phyloP scores from a whole-genome alignment of 2,888 invertebrate genomes.

The Diarsia brunnea region DNA sequence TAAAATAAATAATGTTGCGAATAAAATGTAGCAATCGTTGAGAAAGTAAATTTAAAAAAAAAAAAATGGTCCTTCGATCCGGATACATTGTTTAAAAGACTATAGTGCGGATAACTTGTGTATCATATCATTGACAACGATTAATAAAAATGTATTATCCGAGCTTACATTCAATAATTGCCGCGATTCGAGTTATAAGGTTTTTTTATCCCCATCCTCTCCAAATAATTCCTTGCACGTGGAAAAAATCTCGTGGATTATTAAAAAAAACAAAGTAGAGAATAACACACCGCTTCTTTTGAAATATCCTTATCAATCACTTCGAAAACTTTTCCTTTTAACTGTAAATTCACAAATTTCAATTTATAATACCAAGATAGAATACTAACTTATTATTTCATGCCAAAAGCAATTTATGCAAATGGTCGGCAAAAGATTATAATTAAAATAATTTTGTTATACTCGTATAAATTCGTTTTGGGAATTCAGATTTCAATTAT shows the following conservation, averaged over 20 bases:
- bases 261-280: background rate
- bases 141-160: background rate
- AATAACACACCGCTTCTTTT: background rate
- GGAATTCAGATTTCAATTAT: slow-evolving; percentile 62
- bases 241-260: background rate
- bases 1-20: background rate
- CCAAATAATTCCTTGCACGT: background rate
- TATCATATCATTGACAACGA: background rate
- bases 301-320: background rate
- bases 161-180: background rate
- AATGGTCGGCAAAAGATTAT: slow-evolving; percentile 59
- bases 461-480: slow-evolving; percentile 55
- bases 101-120: background rate
- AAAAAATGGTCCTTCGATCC: background rate
- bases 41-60: background rate
- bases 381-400: slow-evolving; percentile 48
- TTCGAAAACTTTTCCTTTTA: slow-evolving; percentile 23
- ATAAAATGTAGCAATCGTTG: background rate
- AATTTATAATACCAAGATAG: slow-evolving; percentile 23
- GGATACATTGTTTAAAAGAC: background rate
- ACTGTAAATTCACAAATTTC: slow-evolving; percentile 17
- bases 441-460: slow-evolving; percentile 64
- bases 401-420: slow-evolving; percentile 58
- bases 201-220: no score
- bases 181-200: background rate